Evolutionary conservation across 2,888 invertebrate species (phyloP).

Genomic region (Camponotus fellah): DNA sequence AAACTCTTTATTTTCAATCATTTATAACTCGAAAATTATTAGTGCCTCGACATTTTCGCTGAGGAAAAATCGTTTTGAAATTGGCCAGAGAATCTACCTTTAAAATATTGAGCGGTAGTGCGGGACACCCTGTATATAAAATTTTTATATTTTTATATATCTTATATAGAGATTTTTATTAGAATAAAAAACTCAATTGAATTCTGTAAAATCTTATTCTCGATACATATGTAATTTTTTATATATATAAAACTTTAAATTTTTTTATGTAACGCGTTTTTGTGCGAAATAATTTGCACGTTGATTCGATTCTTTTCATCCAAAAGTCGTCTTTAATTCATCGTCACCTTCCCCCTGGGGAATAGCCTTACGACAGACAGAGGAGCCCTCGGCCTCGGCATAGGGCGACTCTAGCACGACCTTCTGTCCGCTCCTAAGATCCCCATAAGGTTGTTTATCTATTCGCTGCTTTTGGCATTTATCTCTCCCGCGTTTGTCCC

Average conservation of each 20-base stretch:
- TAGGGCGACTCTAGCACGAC: conserved; percentile 62
- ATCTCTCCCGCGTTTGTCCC: conserved; percentile 49
- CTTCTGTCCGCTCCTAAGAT: conserved; percentile 76
- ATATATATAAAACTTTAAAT: not conserved
- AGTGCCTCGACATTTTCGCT: too few relatives aligned
- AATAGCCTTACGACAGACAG: not conserved
- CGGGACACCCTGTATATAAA: too few relatives aligned
- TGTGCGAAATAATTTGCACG: not conserved
- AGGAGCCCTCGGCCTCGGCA: conserved; percentile 39
- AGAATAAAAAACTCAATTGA: not conserved
- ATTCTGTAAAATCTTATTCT: not conserved
- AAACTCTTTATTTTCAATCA: too few relatives aligned
- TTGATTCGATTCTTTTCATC: not conserved
- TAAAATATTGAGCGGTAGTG: too few relatives aligned
- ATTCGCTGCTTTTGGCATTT: conserved; percentile 79
- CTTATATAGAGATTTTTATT: not conserved
- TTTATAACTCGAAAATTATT: too few relatives aligned
- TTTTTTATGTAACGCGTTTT: not conserved
- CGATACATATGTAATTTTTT: not conserved
- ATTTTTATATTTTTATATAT: not conserved
- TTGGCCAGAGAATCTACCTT: too few relatives aligned
- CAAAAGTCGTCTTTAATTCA: not conserved
- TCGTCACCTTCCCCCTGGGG: not conserved
- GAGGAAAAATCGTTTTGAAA: too few relatives aligned
- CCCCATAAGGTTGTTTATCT: conserved; percentile 81